Conservation (phyloP, 2,888 invertebrate genomes). For the Nomada fucata region DNA sequence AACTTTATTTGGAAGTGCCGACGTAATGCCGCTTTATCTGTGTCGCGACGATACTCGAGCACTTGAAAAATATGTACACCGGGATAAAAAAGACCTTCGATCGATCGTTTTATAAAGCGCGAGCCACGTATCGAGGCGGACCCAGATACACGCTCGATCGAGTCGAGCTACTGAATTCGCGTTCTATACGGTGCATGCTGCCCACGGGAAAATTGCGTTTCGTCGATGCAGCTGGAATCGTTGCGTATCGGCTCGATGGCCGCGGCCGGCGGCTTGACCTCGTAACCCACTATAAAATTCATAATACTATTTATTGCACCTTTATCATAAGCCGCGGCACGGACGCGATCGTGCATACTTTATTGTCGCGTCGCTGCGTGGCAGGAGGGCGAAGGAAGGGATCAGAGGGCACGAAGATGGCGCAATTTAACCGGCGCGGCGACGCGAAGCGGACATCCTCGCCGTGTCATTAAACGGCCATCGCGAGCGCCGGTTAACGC, state of each 20-base stretch:
- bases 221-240: background rate
- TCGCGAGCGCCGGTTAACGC: conserved; percentile 60
- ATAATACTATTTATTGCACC: conserved; percentile 49
- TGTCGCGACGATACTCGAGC: conserved; percentile 3
- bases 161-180: background rate
- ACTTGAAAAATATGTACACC: conserved; percentile 13
- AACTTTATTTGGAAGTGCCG: background rate
- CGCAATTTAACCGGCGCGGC: conserved; percentile 4
- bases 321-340: conserved; percentile 32
- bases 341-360: conserved; percentile 51
- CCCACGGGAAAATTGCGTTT: background rate
- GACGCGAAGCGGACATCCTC: conserved; percentile 15
- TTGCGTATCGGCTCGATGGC: background rate
- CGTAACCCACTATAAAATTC: conserved; percentile 61
- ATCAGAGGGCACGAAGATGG: conserved; percentile 23
- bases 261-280: conserved; percentile 30
- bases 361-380: conserved; percentile 36
- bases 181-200: too few relatives aligned
- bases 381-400: background rate
- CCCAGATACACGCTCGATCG: background rate
- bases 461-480: conserved; percentile 57
- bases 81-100: conserved; percentile 10
- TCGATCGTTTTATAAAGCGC: background rate
- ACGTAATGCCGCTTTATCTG: conserved; percentile 37
- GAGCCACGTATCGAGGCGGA: too few relatives aligned